These are phyloP conservation scores for Chrysolophus pictus DNA, from an alignment of 2,797 vertebrate genomes.

Conservation along the genomic window DNA sequence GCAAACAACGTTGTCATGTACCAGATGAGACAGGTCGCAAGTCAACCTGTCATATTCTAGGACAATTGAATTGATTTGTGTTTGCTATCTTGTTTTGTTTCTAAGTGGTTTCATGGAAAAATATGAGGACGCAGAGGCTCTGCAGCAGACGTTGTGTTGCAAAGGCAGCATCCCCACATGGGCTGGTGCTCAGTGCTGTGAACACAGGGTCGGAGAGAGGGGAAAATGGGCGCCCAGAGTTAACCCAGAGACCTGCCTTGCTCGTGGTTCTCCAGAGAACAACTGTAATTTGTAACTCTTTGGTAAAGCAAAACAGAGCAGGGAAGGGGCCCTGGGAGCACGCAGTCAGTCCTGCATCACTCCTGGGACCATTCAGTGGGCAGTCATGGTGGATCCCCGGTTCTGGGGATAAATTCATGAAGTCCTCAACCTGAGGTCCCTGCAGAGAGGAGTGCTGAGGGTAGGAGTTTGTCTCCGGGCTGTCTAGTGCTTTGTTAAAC, in stretches of 20 bases:
- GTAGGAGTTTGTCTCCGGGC: not conserved
- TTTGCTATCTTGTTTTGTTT: conserved; percentile 29
- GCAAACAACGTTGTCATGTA: conserved; percentile 24
- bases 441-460: rapidly evolving
- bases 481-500: too few species aligned
- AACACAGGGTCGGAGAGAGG: too few species aligned
- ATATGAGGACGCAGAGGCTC: not conserved
- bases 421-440: not conserved
- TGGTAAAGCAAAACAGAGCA: too few species aligned
- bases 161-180: not conserved
- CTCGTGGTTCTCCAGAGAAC: not conserved
- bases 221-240: not conserved
- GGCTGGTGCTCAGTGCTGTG: too few species aligned
- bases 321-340: too few species aligned
- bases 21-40: conserved; percentile 15
- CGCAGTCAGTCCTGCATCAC: too few species aligned
- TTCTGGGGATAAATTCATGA: not conserved
- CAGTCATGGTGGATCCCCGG: rapidly evolving
- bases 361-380: rapidly evolving
- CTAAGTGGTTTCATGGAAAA: not conserved
- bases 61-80: conserved; percentile 46
- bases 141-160: not conserved
- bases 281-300: not conserved
- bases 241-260: not conserved
- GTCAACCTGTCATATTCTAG: conserved; percentile 27